phyloP scores from a whole-genome alignment of 2,797 vertebrate genomes.

The Masticophis lateralis region DNA sequence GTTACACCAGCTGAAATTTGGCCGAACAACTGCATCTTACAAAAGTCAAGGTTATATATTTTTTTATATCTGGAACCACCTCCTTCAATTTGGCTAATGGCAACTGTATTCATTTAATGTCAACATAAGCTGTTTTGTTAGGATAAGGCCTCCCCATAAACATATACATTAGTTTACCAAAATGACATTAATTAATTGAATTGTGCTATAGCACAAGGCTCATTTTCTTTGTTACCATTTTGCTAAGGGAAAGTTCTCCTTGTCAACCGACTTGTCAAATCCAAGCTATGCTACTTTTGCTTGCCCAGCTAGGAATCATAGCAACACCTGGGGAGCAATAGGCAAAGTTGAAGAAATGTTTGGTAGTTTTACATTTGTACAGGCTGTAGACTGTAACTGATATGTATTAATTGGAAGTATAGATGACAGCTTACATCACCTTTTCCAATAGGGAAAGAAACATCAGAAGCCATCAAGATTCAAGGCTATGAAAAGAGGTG shows the following conservation, averaged over 20 bases:
- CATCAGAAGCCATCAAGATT: constrained; percentile 72
- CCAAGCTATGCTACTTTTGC: constrained; percentile 45
- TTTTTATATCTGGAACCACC: background rate
- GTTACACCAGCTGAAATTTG: background rate
- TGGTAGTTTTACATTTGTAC: constrained; percentile 73
- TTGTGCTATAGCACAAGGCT: background rate
- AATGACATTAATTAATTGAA: background rate
- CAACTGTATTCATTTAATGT: background rate
- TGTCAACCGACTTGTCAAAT: constrained; percentile 59
- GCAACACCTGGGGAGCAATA: constrained; percentile 81
- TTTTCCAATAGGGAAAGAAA: constrained; percentile 65
- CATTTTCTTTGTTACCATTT: constrained; percentile 14
- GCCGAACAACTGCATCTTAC: background rate
- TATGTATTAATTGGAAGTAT: constrained; percentile 89
- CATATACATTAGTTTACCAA: background rate
- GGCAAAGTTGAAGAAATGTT: constrained; percentile 72
- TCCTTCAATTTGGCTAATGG: background rate
- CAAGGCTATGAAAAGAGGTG: constrained; percentile 71
- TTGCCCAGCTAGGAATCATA: constrained; percentile 70
- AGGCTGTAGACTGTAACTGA: constrained; percentile 82
- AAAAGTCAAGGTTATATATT: background rate
- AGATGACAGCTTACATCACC: constrained; percentile 81
- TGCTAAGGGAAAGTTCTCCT: constrained; percentile 41
- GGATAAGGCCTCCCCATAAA: background rate
- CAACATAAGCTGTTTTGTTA: background rate